Evolutionary conservation across 2,888 invertebrate genomes (phyloP).

Genomic region (Synergus laeviventris): DNA sequence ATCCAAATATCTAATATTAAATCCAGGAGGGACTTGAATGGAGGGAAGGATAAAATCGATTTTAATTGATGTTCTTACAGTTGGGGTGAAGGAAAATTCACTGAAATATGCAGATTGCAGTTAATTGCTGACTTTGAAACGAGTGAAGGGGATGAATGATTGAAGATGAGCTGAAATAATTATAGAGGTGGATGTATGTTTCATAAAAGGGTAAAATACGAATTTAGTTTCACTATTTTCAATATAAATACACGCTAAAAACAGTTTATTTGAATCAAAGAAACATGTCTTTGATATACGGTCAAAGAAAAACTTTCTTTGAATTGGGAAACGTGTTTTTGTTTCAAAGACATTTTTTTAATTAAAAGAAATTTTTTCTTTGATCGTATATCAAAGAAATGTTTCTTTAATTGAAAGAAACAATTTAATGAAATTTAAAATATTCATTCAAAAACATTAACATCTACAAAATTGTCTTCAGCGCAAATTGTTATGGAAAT

Average conservation of each 20-base stretch:
- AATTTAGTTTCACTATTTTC: not conserved
- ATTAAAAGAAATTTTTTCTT: too few species aligned
- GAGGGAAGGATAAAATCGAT: constrained; percentile 29
- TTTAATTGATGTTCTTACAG: constrained; percentile 4
- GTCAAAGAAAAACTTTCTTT: too few species aligned
- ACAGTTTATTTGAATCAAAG: too few species aligned
- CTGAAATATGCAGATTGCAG: constrained; percentile 41
- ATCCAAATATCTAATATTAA: not conserved
- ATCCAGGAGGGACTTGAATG: not conserved
- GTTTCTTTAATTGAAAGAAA: too few species aligned
- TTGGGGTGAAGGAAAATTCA: constrained; percentile 31
- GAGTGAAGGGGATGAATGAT: constrained; percentile 19
- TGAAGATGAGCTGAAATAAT: constrained; percentile 39
- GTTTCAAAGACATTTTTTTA: too few species aligned
- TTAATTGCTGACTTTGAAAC: constrained; percentile 31
- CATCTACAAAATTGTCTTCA: not conserved
- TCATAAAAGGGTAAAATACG: constrained; percentile 17
- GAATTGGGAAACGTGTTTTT: too few species aligned
- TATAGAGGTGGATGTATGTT: constrained; percentile 35
- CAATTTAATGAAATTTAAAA: not conserved
- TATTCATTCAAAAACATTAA: not conserved
- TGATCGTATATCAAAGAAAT: too few species aligned
- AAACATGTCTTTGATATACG: too few species aligned
- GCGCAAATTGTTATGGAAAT: constrained; percentile 9
- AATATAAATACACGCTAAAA: constrained; percentile 11